Percentiles rank a stretch among this genome's conserved stretches.
These are phyloP conservation scores for Knipowitschia caucasica DNA, from an alignment of 2,797 vertebrate species.

Conservation along the genomic window DNA sequence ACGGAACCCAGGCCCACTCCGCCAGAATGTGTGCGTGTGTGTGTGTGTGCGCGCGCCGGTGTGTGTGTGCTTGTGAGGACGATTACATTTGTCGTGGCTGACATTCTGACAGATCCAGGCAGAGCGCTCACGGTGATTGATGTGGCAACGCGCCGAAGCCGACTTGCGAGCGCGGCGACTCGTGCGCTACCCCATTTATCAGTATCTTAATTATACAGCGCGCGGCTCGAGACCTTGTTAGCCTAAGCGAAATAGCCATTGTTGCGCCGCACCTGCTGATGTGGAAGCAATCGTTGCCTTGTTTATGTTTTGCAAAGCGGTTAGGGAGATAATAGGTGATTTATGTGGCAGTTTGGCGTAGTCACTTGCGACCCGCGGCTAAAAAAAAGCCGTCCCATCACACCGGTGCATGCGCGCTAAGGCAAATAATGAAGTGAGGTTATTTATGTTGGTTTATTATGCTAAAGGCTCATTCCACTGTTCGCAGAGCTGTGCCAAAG, in stretches of 20 bases:
- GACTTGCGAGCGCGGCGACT: conserved; percentile 45
- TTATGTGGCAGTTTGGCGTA: conserved; percentile 50
- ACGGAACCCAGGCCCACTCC: conserved; percentile 54
- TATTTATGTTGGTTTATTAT: conserved; percentile 14
- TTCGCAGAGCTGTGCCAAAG: not conserved
- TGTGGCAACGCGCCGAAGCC: conserved; percentile 52
- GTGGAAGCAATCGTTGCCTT: conserved; percentile 50
- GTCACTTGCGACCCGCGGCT: conserved; percentile 25
- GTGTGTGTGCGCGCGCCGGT: too few relatives aligned
- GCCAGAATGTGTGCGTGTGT: conserved; percentile 46
- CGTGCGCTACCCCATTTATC: conserved; percentile 64
- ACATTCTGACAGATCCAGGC: conserved; percentile 74
- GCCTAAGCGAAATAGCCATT: conserved; percentile 51
- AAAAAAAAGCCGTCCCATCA: conserved; percentile 26
- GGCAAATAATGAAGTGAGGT: conserved; percentile 15
- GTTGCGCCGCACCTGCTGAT: conserved; percentile 61
- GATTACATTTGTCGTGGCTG: conserved; percentile 71
- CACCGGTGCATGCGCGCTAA: conserved; percentile 11
- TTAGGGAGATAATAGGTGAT: conserved; percentile 67
- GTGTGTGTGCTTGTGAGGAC: too few relatives aligned
- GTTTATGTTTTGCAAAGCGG: conserved; percentile 52
- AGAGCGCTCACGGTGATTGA: conserved; percentile 78
- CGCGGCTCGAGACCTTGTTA: conserved; percentile 67
- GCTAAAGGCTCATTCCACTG: conserved; percentile 3
- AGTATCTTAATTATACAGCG: conserved; percentile 66